Conservation (phyloP, 2,888 invertebrate species). For the Ethmia dodecea region DNA sequence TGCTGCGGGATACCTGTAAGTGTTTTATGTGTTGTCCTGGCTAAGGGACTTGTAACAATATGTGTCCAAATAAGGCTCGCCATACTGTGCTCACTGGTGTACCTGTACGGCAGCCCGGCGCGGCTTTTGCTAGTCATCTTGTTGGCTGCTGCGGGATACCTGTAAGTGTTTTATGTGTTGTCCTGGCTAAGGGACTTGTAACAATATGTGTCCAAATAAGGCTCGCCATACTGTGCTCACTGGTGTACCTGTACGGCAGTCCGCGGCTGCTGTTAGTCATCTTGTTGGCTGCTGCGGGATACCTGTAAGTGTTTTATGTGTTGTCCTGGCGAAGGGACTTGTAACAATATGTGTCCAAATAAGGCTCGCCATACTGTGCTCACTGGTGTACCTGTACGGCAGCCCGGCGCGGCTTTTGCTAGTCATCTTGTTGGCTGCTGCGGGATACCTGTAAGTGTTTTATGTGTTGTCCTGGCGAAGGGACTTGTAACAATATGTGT, state of each 20-base stretch:
- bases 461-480: too few species aligned
- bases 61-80: too few species aligned
- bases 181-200: too few species aligned
- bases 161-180: conserved; percentile 85
- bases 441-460: conserved; percentile 87
- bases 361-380: conserved; percentile 89
- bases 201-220: too few species aligned
- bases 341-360: too few species aligned
- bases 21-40: too few species aligned
- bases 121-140: conserved; percentile 88
- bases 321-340: too few species aligned
- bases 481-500: too few species aligned
- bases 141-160: conserved; percentile 86
- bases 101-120: conserved; percentile 94
- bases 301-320: conserved; percentile 82
- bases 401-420: conserved; percentile 90
- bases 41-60: too few species aligned
- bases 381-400: conserved; percentile 95
- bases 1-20: conserved; percentile 89
- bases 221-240: conserved; percentile 88
- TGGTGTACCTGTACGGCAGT: conserved; percentile 96
- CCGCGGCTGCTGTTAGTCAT: conserved; percentile 90
- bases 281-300: conserved; percentile 85
- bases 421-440: conserved; percentile 85
- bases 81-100: conserved; percentile 91